Evolutionary conservation across 2,797 vertebrate species (phyloP).

Genomic region (Aplochiton taeniatus): DNA sequence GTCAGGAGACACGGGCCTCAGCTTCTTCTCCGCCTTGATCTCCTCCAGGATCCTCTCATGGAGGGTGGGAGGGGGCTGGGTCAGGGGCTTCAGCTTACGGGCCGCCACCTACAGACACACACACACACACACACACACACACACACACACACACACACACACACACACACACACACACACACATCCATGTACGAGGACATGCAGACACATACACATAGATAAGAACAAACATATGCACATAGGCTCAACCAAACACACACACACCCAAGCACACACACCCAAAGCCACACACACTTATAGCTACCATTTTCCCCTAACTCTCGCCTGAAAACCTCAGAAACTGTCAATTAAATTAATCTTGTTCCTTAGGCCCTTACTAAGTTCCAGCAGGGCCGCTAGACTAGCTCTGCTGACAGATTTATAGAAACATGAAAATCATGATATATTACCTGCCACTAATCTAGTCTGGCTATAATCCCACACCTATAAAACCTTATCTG

Average conservation of each 20-base stretch:
- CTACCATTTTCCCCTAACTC: no score
- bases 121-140: background rate
- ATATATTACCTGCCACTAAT: no score
- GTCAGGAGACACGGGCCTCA: slow-evolving; percentile 92
- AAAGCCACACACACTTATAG: background rate
- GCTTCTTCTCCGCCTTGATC: slow-evolving; percentile 93
- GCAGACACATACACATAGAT: slow-evolving; percentile 1
- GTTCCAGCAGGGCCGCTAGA: no score
- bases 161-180: background rate
- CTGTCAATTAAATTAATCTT: no score
- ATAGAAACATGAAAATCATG: no score
- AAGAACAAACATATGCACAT: slow-evolving; percentile 30
- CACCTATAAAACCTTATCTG: no score
- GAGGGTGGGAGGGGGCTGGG: slow-evolving; percentile 86
- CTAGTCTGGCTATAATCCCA: no score
- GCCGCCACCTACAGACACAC: slow-evolving; percentile 80
- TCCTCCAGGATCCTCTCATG: slow-evolving; percentile 94
- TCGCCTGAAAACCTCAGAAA: no score
- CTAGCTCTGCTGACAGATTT: no score
- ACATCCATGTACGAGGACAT: background rate
- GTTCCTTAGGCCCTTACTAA: no score
- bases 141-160: slow-evolving; percentile 9
- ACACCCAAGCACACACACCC: slow-evolving; percentile 5
- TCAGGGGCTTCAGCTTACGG: slow-evolving; percentile 91
- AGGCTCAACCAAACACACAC: background rate